Evolutionary conservation across 2,888 invertebrate genomes (phyloP), one percentile per base, ranked within the genome.

Genomic region (Yponomeuta cagnagella): DNA sequence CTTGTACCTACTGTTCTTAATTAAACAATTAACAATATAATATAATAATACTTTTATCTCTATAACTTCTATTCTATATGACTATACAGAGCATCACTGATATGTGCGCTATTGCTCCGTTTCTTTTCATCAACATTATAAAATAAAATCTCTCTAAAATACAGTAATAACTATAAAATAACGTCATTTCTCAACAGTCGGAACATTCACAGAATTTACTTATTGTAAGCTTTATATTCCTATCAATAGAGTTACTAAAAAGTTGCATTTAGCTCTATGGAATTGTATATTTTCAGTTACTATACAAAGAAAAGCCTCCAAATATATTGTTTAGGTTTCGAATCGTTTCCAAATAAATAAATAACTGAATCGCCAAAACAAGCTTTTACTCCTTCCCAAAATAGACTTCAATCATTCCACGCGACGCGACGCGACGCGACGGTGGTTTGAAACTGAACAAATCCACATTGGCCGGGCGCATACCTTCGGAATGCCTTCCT

Each of bases 1-100:
- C 85, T 89, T 89, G 88, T 89, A 89, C 89, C 86, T 87, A 86
- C 83, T 81, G 82, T 82, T 83, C 82, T 83, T 85, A 85, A 63
- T 63, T 65, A 30, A 48, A 72, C 67, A 72, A 58, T 58, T 70
- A 71, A 70, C 77, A 67, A 73, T 77, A 70, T 76, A 67, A 73
- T 77, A 77, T 75, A 48, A 69, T 74, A 31, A 74, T 73, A 77
- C 78, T 58, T 58, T 58, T 58, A 58, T 58, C 15, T 58, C 52
- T 58, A 58, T 74, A 74, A 76, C 75, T 63, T 43, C 75, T 72
- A 75, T 76, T 76, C 74, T 75, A 74, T 84, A 84, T 86, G 87
- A 87, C 87, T 87, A 83, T 72, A 69, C 75, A 83, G 80, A 86
- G 82, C 82, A n/a, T 33, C 79, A 79, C 73, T 72, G 73, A 73